Percentiles rank a stretch among this genome's conserved stretches.
Conservation (phyloP, 2,888 invertebrate genomes). For the Lithosia quadra region DNA sequence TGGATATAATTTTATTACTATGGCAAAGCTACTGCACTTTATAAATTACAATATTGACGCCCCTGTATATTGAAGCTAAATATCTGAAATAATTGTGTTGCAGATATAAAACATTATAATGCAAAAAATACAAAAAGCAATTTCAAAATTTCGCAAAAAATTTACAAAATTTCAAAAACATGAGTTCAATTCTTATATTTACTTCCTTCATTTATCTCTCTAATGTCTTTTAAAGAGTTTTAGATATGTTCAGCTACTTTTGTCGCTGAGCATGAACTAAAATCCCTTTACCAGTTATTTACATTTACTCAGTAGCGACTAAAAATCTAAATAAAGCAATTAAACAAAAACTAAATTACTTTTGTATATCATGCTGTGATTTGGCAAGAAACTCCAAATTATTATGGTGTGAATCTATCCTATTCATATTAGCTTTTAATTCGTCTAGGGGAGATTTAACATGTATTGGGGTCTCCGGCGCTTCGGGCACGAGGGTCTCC, state of each 20-base stretch:
- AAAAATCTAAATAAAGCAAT: neutral
- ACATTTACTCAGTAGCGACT: neutral
- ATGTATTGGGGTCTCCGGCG: slow-evolving; percentile 44
- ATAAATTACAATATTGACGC: neutral
- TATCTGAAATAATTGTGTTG: neutral
- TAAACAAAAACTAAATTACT: slow-evolving; percentile 32
- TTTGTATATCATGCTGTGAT: slow-evolving; percentile 53
- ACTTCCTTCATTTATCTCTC: neutral
- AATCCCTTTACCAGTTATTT: neutral
- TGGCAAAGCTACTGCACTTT: neutral
- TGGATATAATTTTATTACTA: slow-evolving; percentile 24
- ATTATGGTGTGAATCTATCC: slow-evolving; percentile 82
- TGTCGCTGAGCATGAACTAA: neutral
- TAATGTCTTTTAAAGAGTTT: neutral
- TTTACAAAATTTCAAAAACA: neutral
- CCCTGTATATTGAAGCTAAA: neutral
- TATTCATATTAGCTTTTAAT: slow-evolving; percentile 82
- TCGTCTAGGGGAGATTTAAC: slow-evolving; percentile 64
- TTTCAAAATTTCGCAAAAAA: neutral
- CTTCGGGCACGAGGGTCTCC: slow-evolving; percentile 56
- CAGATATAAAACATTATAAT: neutral
- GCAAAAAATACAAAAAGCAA: neutral
- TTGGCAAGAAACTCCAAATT: slow-evolving; percentile 72
- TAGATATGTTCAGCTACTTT: neutral
- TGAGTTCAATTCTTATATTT: neutral